Conservation (phyloP, 2,888 invertebrate genomes). For the Hoplodrina ambigua region DNA sequence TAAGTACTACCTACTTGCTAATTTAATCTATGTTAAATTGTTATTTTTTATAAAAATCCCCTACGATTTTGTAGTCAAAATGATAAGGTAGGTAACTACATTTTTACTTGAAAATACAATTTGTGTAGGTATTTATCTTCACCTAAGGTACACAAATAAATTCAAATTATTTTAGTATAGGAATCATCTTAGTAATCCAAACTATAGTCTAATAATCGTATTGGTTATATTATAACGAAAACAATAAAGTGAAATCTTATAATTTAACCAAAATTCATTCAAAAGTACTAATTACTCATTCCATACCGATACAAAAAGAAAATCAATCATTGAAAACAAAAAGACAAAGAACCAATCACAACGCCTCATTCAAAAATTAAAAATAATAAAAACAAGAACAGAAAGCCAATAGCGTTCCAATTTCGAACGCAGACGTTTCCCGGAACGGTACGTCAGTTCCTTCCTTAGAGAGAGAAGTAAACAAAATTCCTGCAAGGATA, state of each 20-base stretch:
- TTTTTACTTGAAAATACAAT: too few species aligned
- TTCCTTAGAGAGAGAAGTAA: conserved; percentile 87
- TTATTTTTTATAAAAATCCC: too few species aligned
- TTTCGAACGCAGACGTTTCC: conserved; percentile 79
- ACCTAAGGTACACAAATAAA: not conserved
- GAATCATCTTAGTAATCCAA: not conserved
- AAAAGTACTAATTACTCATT: not conserved
- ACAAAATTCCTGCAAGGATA: conserved; percentile 90
- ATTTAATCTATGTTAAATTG: too few species aligned
- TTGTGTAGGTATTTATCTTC: too few species aligned
- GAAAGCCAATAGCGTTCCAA: conserved; percentile 83
- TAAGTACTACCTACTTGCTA: not conserved
- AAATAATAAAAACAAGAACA: conserved; percentile 64
- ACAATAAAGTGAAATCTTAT: not conserved
- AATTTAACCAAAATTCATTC: not conserved
- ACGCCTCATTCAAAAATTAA: conserved; percentile 37
- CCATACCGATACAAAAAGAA: conserved; percentile 9
- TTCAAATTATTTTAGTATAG: not conserved
- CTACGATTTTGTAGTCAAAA: too few species aligned
- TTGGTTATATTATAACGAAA: not conserved
- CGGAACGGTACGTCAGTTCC: conserved; percentile 78
- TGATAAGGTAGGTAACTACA: too few species aligned
- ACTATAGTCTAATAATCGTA: not conserved
- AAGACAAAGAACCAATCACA: conserved; percentile 42
- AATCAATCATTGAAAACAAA: conserved; percentile 32